Percentiles rank a stretch among this genome's conserved stretches.
These are phyloP conservation scores for Eristalis tenax DNA, from an alignment of 2,888 invertebrate genomes.

Conservation along the genomic window DNA sequence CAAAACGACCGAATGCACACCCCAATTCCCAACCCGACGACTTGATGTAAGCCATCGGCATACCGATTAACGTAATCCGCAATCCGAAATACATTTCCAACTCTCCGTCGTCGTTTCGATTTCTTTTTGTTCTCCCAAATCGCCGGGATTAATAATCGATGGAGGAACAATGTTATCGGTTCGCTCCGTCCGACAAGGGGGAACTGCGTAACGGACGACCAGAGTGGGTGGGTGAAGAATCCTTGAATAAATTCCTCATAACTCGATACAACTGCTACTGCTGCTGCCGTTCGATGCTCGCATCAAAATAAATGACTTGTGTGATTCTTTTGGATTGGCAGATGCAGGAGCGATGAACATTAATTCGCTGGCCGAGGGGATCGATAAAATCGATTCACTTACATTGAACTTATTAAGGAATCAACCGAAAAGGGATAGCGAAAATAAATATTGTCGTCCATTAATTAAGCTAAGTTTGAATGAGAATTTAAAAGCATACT, in stretches of 20 bases:
- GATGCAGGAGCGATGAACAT: conserved; percentile 9
- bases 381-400: neutral
- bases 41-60: neutral
- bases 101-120: conserved; percentile 7
- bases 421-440: neutral
- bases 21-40: neutral
- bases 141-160: conserved; percentile 22
- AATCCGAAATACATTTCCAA: conserved; percentile 17
- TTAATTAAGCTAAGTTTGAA: neutral
- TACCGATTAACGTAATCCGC: conserved; percentile 22
- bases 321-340: conserved; percentile 7
- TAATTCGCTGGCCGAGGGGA: neutral
- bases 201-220: neutral
- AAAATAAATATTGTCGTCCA: neutral
- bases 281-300: neutral
- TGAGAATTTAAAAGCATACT: conserved; percentile 10
- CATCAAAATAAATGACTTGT: conserved; percentile 14
- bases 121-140: conserved; percentile 5
- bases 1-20: neutral
- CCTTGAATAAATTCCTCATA: neutral
- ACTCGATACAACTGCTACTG: neutral
- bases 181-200: neutral
- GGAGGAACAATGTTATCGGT: conserved; percentile 13
- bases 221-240: neutral
- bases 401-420: neutral